Base-by-base conservation (phyloP, 2,113 vertebrate genomes). In the Rhinopomastus cyanomelas region DNA sequence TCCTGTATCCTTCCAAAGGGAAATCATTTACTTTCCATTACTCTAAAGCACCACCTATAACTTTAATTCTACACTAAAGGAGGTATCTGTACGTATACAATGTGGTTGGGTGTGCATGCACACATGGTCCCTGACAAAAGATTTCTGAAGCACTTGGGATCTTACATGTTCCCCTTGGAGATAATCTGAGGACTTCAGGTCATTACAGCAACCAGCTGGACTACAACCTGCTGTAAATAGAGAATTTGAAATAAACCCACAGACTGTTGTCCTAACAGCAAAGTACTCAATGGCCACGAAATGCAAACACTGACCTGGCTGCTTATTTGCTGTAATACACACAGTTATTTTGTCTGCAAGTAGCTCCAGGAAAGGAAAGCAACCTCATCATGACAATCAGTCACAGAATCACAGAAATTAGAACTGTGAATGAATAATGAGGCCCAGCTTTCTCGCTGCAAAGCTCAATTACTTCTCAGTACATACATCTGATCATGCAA, bases 91-190 rank as follows among this genome's bases (percentile, higher is more conserved):
- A 87, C 37, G 16, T 66, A 66, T n/a, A 85, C 27, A 77, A 72
- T 22, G 32, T 52, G 26, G 16, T 39, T 52, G 62, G 30, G 15
- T 48, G 39, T 25, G 59, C 71, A 23, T 57, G 59, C 52, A 68
- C 11, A 87, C 85, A 79, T 86, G 61, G 59, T 68, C 59, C 64
- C 82, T 77, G 67, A 65, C 27, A 62, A 88, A 92, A 85, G 25
- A 81, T 76, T 95, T 56, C 71, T 85, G 75, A 94, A 90, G 78
- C 57, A 74, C 60, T 30, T 82, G 59, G 59, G 79, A 62, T 93
- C 79, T 67, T 87, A 67, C 36, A 80, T 14, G 74, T 89, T 88
- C 95, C 69, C 61, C 85, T 85, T 83, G 39, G 57, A 83, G 60
- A 77, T 83, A 92, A 80, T 74, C 75, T 46, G 39, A 85, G 51